Percentiles rank a stretch among this genome's conserved stretches.
These are phyloP conservation scores for Cryptotermes secundus DNA, from an alignment of 1,140 invertebrate species.

Conservation along the genomic window DNA sequence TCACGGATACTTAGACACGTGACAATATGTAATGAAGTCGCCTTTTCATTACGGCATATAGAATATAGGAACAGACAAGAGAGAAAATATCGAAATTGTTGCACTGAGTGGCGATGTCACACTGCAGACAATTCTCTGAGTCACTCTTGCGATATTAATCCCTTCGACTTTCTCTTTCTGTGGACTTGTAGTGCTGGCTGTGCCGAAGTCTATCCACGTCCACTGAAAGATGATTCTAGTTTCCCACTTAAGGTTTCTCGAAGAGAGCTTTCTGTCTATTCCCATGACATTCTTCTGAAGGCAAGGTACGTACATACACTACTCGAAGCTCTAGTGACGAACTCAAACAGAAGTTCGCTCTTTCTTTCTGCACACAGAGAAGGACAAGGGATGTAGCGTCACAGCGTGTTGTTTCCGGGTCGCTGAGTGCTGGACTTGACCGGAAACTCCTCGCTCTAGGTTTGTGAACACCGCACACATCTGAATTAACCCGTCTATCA, in stretches of 20 bases:
- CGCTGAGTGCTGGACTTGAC: not conserved
- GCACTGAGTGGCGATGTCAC: too few relatives aligned
- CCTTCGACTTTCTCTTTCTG: not conserved
- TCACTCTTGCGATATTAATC: not conserved
- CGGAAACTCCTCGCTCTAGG: not conserved
- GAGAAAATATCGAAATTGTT: too few relatives aligned
- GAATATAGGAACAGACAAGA: too few relatives aligned
- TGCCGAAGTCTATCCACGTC: not conserved
- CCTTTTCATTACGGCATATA: too few relatives aligned
- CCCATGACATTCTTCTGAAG: not conserved
- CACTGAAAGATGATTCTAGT: constrained; percentile 12
- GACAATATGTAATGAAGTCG: too few relatives aligned
- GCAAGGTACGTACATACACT: not conserved
- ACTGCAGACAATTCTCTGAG: not conserved
- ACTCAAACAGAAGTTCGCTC: not conserved
- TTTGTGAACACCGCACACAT: not conserved
- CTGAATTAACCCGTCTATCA: not conserved
- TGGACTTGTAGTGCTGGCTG: not conserved
- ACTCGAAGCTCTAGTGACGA: not conserved
- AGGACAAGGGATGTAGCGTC: not conserved
- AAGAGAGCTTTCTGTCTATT: not conserved
- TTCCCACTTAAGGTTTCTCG: not conserved
- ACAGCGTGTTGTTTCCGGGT: not conserved
- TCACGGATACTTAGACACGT: too few relatives aligned
- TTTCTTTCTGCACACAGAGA: not conserved